Conservation (phyloP, 2,888 invertebrate species). For the Andrena flavipes region DNA sequence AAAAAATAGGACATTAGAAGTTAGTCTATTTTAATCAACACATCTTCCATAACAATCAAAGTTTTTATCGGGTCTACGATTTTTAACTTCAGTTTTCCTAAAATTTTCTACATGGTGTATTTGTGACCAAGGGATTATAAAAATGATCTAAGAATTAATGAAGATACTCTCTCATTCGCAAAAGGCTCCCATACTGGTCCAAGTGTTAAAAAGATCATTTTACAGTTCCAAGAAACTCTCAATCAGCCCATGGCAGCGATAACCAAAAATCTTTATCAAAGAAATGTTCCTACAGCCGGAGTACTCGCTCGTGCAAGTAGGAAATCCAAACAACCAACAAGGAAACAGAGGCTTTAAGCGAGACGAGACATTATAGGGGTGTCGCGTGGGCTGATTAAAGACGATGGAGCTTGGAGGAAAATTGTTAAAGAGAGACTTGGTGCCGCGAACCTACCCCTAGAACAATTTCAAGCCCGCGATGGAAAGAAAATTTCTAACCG, state of each 20-base stretch:
- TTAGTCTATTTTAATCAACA: too few species aligned
- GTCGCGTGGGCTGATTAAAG: slow-evolving; percentile 83
- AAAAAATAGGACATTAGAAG: too few species aligned
- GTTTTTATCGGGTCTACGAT: not conserved
- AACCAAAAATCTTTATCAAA: too few species aligned
- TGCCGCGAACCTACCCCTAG: slow-evolving; percentile 56
- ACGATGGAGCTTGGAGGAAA: slow-evolving; percentile 83
- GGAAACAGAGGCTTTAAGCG: slow-evolving; percentile 1
- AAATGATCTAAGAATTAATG: too few species aligned
- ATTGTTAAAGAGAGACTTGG: slow-evolving; percentile 82
- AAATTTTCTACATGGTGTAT: not conserved
- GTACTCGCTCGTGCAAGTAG: not conserved
- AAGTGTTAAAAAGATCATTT: not conserved
- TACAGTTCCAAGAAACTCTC: not conserved
- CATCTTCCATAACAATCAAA: not conserved
- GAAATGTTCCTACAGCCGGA: not conserved
- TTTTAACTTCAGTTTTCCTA: not conserved
- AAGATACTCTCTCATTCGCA: too few species aligned
- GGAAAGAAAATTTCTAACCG: slow-evolving; percentile 28
- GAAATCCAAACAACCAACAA: slow-evolving; percentile 1
- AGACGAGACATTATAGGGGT: slow-evolving; percentile 79
- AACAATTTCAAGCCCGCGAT: too few species aligned
- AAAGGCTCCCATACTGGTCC: too few species aligned
- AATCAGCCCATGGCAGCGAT: too few species aligned
- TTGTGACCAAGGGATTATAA: not conserved